Percentiles rank a stretch among this genome's conserved stretches.
phyloP scores from a whole-genome alignment of 2,888 invertebrate genomes.

The Eristalis tenax region DNA sequence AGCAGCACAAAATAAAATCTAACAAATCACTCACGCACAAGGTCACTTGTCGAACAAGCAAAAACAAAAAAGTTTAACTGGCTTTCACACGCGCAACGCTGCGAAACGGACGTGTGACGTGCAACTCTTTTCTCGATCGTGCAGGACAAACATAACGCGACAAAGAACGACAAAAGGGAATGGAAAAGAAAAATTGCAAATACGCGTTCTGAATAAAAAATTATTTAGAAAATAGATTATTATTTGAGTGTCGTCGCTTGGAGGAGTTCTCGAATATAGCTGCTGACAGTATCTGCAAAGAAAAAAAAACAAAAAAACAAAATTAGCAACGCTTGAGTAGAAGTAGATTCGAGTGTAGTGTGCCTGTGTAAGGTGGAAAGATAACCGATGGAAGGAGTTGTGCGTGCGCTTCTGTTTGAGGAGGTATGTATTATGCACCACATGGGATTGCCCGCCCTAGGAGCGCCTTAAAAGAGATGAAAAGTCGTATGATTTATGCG shows the following conservation, averaged over 20 bases:
- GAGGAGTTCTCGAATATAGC: conserved; percentile 23
- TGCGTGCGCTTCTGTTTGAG: too few relatives aligned
- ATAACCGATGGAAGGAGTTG: too few relatives aligned
- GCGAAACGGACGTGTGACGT: neutral
- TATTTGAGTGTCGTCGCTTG: conserved; percentile 14
- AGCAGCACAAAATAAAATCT: neutral
- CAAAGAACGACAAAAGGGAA: neutral
- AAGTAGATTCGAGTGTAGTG: neutral
- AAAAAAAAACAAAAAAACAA: neutral
- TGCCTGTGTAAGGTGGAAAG: too few relatives aligned
- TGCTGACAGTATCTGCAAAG: conserved; percentile 61
- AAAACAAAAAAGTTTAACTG: neutral
- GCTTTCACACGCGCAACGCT: conserved; percentile 11
- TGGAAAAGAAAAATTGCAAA: neutral
- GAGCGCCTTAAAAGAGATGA: too few relatives aligned
- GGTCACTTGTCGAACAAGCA: neutral
- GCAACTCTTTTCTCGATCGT: neutral
- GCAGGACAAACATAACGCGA: conserved; percentile 9
- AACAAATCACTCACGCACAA: conserved; percentile 31
- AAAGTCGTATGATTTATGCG: too few relatives aligned
- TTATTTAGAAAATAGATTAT: conserved; percentile 58
- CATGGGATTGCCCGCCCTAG: too few relatives aligned
- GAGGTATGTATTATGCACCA: too few relatives aligned
- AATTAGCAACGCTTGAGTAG: neutral
- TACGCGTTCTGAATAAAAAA: conserved; percentile 37